Base-by-base conservation (phyloP, 1,140 invertebrate species). In the Sinella curviseta region DNA sequence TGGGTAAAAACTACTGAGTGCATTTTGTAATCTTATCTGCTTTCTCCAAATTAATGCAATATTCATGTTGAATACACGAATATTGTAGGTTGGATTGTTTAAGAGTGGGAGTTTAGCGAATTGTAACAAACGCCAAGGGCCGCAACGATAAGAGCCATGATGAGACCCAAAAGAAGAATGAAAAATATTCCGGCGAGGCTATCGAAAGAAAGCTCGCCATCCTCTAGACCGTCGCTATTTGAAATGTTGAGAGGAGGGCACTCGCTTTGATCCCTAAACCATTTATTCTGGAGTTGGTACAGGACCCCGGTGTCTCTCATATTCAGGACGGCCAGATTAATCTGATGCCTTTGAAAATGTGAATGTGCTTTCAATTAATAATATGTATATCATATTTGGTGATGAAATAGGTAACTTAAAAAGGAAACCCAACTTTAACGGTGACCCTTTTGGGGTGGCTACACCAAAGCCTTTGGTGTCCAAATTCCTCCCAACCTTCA, bases 141-240 rank as follows among this genome's bases (percentile, higher is more conserved):
- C 16, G 96, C 96, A 20, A 98, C 93, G 0, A 93, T 89, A 83
- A 99, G 91, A 2, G 97, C 95, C 17, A 97, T 86, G 1, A 95
- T 90, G 36, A 99, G 90, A 75, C 94, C 98, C 34, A 94, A 95
- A 85, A 99, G 96, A n/a, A n/a, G n/a, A n/a, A n/a, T n/a, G n/a
- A n/a, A n/a, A n/a, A n/a, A n/a, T n/a, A n/a, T n/a, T n/a, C n/a
- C n/a, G n/a, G n/a, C n/a, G n/a, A n/a, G n/a, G n/a, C n/a, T n/a
- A n/a, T n/a, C n/a, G n/a, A n/a, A n/a, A 99, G 97, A 97, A 82
- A 99, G 89, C 83, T 97, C 94, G 86, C 94, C 96, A 82, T 95
- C 91, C 26, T 92, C 91, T 1, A 92, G 90, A 84, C 95, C 20
- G 67, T 39, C 77, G 26, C 31, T 60, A 16, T 81, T 77, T 26